phyloP scores from a whole-genome alignment of 2,888 invertebrate species.

The Lithophane ornitopus region DNA sequence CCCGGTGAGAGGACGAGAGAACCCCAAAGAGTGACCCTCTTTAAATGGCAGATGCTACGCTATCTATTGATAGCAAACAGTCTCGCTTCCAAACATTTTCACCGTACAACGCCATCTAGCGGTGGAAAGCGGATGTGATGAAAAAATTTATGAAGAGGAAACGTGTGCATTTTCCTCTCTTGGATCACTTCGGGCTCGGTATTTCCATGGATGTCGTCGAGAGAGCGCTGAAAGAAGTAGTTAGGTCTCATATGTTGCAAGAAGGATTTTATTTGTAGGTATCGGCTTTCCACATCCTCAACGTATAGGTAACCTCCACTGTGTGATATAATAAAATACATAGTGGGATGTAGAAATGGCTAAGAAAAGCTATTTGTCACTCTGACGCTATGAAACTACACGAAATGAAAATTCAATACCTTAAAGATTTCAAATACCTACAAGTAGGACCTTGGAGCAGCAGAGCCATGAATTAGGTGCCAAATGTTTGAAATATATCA shows the following conservation, averaged over 20 bases:
- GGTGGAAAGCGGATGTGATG: conserved; percentile 39
- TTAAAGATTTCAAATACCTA: too few species aligned
- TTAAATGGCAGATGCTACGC: background rate
- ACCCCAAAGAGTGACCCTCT: background rate
- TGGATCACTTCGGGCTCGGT: background rate
- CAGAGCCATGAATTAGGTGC: too few species aligned
- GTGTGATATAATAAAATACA: background rate
- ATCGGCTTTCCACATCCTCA: background rate
- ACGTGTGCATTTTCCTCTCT: background rate
- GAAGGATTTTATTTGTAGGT: too few species aligned
- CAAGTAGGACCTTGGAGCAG: too few species aligned
- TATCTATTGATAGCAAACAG: conserved; percentile 21
- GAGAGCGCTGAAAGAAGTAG: conserved; percentile 46
- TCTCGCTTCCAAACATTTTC: background rate
- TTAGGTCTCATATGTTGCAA: background rate
- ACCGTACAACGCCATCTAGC: conserved; percentile 47
- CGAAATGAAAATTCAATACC: too few species aligned
- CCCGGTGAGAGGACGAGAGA: background rate
- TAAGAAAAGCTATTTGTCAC: too few species aligned
- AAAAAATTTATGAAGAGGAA: conserved; percentile 2
- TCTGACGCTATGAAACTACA: too few species aligned
- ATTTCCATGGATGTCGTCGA: conserved; percentile 13
- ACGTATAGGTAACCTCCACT: too few species aligned
- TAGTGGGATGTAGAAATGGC: background rate
- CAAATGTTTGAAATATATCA: too few species aligned